Evolutionary conservation across 2,888 invertebrate genomes (phyloP), one percentile per base, ranked within the genome.

Genomic region (Mellilla xanthometata): DNA sequence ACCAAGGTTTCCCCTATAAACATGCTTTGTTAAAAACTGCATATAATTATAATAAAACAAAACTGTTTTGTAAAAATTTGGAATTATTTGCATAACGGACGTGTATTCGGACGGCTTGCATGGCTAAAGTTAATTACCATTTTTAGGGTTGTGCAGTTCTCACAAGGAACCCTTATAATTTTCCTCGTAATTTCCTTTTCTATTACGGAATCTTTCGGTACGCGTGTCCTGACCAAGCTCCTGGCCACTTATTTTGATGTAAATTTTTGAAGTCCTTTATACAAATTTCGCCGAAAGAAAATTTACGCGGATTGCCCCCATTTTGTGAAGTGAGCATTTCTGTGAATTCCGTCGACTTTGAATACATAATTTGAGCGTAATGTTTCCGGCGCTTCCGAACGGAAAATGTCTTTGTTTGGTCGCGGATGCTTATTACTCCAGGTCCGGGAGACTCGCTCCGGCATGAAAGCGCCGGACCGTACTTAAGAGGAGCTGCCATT

Each of bases 321-420:
- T 41, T 48, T 47, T 44, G 44, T 50, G 33, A 43, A 47, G 45
- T 55, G 45, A 58, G 56, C 54, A 56, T 69, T 72, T 72, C 67
- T 60, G 56, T 56, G 38, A 62, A 66, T 65, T 64, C 64, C 57
- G 59, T 52, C 57, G 55, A 66, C 67, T 75, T 72, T 62, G 74
- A 77, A 77, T 72, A 71, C 68, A 73, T 75, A 76, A 76, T 77
- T 79, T 70, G 56, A 60, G 54, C 58, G 60, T 78, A 76, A 81
- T 76, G 76, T 78, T 81, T 82, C 81, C 78, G 74, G 70, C 60
- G 68, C 68, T 55, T 65, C 61, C 58, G 54, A 76, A 76, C 73
- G 76, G 80, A 75, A 79, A 77, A 78, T 72, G 76, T 80, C 78
- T 81, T 84, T 85, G 85, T 87, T 79, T 81, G 80, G 62, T 58